Evolutionary conservation across 92 coral and sea anemone genomes (phyloP).

Genomic region (Pocillopora grandis): DNA sequence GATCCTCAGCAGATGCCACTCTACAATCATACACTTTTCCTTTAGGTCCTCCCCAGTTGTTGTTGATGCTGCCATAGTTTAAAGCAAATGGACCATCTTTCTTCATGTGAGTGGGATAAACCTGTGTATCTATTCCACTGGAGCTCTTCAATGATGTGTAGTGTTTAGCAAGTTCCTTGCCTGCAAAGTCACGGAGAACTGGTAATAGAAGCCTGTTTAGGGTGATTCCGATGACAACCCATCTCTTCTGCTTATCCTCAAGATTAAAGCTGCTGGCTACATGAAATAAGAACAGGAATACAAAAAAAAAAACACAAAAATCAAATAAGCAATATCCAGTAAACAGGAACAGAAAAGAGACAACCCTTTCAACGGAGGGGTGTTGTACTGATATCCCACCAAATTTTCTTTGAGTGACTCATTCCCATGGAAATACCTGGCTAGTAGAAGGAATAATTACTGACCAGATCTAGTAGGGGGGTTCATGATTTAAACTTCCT

Average conservation of each 20-base stretch:
- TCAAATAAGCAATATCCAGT: not conserved
- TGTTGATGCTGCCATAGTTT: constrained; percentile 80
- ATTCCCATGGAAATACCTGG: too few species aligned
- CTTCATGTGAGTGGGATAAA: not conserved
- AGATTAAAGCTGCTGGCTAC: constrained; percentile 52
- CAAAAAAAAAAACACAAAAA: too few species aligned
- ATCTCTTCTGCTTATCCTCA: constrained; percentile 69
- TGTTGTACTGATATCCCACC: too few species aligned
- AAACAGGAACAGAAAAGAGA: too few species aligned
- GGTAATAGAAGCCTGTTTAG: constrained; percentile 72
- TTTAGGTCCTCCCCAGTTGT: constrained; percentile 27
- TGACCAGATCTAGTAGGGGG: too few species aligned
- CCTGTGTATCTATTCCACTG: constrained; percentile 58
- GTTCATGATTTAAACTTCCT: too few species aligned
- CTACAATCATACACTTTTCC: constrained; percentile 56
- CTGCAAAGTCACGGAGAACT: constrained; percentile 49
- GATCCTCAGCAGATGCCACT: constrained; percentile 64
- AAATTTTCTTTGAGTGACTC: too few species aligned
- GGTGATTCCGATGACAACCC: constrained; percentile 85
- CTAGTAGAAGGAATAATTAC: too few species aligned
- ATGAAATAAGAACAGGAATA: not conserved
- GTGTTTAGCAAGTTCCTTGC: constrained; percentile 60
- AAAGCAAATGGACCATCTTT: constrained; percentile 46
- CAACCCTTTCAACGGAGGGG: too few species aligned
- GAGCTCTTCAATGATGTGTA: constrained; percentile 37